Percentiles rank a stretch among this genome's conserved stretches.
Conservation (phyloP, 2,888 invertebrate genomes). For the Drosophila hamatofila region DNA sequence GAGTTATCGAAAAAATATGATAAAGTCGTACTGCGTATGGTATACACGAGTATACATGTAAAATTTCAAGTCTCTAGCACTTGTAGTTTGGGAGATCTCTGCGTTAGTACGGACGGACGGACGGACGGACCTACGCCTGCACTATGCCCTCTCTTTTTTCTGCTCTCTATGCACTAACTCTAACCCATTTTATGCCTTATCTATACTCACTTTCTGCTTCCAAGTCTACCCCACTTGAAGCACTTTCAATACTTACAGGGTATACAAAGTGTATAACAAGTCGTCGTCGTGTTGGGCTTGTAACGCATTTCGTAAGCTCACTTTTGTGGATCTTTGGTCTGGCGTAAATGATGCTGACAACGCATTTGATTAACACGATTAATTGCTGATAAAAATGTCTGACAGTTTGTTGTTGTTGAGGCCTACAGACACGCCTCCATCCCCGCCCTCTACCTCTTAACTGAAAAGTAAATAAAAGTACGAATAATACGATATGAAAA, state of each 20-base stretch:
- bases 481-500: slow-evolving; percentile 5
- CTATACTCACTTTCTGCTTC: not conserved
- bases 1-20: no score
- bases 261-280: slow-evolving; percentile 46
- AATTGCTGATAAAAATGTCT: slow-evolving; percentile 83
- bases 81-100: no score
- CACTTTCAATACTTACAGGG: slow-evolving; percentile 25
- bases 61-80: no score
- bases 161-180: no score
- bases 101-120: no score
- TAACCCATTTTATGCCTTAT: not conserved
- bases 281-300: slow-evolving; percentile 52
- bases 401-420: slow-evolving; percentile 65
- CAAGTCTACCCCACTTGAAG: not conserved
- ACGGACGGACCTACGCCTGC: no score
- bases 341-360: slow-evolving; percentile 84
- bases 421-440: not conserved
- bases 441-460: not conserved
- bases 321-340: slow-evolving; percentile 33
- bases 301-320: slow-evolving; percentile 72
- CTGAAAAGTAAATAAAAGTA: slow-evolving; percentile 27
- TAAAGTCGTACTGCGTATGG: no score
- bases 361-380: slow-evolving; percentile 84
- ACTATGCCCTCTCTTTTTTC: no score
- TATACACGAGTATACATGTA: no score